Evolutionary conservation across 2,797 vertebrate genomes (phyloP), one percentile per base, ranked within the genome.

Genomic region (Arrhamphus sclerolepis): DNA sequence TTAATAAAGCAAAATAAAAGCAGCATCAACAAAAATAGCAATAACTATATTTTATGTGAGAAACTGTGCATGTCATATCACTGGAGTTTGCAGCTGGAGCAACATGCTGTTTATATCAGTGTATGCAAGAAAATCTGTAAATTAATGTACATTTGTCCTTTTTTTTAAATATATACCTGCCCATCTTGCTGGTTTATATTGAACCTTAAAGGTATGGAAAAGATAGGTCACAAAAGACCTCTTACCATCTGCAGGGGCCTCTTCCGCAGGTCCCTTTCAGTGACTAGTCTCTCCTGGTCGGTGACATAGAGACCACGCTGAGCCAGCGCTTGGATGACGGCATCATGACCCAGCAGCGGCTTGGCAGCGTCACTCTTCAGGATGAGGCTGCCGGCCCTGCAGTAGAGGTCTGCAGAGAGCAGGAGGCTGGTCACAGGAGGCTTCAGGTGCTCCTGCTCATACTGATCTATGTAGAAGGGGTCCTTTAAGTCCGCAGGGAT

Each of bases 391-490:
- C 95, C 95, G 2, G 97, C 97, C 46, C 95, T 92, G 83, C 97
- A 96, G 92, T 98, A 99, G 56, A 99, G 94, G 73, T 99, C 96
- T 0, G 96, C 95, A 1, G 98, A 98, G 16, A 98, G 93, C 58
- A 99, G 94, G 83, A 97, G 92, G 77, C 93, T 94, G 50, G 92
- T 92, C 72, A 99, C 92, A 0, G 96, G 96, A 3, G 98, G 98
- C 77, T 99, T 99, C 74, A 98, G 94, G 87, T 99, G 98, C 88
- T 98, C 98, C 84, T 99, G 97, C 50, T 98, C 97, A 61, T 99
- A 99, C 87, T 99, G 98, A 88, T 99, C 97, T 2, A 93, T 98
- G 87, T 99, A 98, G 90, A 98, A 99, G 0, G 97, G 98, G 40
- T 98, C 96, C 77, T 87, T 91, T 13, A 98, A 78, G 42, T 99